Percentiles rank a stretch among this genome's conserved stretches.
Evolutionary conservation across 2,888 invertebrate genomes (phyloP).

Genomic region (Abscondita cerata): DNA sequence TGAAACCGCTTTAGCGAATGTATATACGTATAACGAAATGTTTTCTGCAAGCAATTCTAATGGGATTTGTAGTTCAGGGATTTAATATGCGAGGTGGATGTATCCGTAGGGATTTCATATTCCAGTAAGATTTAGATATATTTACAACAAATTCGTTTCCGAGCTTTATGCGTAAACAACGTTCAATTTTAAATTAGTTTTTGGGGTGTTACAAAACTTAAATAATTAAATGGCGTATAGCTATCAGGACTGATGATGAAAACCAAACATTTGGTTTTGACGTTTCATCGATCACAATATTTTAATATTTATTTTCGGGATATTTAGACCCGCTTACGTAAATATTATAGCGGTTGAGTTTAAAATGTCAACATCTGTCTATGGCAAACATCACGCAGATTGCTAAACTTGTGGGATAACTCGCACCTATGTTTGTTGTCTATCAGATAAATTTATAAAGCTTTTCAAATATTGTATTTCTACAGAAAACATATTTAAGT

Average conservation of each 20-base stretch:
- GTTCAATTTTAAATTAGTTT: not conserved
- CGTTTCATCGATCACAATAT: slow-evolving; percentile 27
- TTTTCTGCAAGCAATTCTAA: not conserved
- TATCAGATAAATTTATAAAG: slow-evolving; percentile 24
- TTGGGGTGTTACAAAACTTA: slow-evolving; percentile 1
- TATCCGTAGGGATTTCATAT: not conserved
- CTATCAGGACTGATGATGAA: not conserved
- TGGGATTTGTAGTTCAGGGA: slow-evolving; percentile 1
- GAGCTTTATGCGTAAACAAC: not conserved
- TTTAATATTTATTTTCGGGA: slow-evolving; percentile 29
- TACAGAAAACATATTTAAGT: slow-evolving; percentile 5
- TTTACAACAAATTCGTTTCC: not conserved
- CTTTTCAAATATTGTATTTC: not conserved
- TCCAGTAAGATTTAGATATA: not conserved
- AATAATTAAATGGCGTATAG: not conserved
- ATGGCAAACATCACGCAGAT: slow-evolving; percentile 25
- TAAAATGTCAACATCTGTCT: slow-evolving; percentile 33
- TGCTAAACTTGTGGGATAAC: slow-evolving; percentile 7
- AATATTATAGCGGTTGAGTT: slow-evolving; percentile 21
- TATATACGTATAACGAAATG: not conserved
- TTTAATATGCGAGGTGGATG: slow-evolving; percentile 3
- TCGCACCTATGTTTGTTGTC: slow-evolving; percentile 25
- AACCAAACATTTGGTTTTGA: slow-evolving; percentile 25
- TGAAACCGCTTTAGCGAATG: not conserved
- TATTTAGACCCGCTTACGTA: slow-evolving; percentile 19